phyloP scores from a whole-genome alignment of 2,888 invertebrate species.

The Elegia similella region DNA sequence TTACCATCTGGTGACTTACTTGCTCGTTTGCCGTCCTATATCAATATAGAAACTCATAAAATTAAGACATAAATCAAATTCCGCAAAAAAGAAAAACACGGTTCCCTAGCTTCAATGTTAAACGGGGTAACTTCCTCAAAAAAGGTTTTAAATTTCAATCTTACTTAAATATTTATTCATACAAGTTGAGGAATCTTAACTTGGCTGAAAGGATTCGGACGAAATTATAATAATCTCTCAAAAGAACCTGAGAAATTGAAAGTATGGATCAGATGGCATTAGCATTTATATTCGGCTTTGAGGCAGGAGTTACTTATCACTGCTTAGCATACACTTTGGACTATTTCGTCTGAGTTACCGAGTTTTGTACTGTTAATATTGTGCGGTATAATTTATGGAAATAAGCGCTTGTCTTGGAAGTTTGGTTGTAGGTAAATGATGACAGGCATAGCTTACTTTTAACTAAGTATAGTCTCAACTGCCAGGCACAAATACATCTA shows the following conservation, averaged over 20 bases:
- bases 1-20: no score
- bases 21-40: no score
- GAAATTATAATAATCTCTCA: constrained; percentile 75
- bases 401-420: not conserved
- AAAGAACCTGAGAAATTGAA: constrained; percentile 66
- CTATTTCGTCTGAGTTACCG: constrained; percentile 23
- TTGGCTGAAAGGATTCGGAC: constrained; percentile 65
- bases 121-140: constrained; percentile 19
- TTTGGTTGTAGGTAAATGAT: not conserved
- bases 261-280: constrained; percentile 72
- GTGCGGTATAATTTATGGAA: constrained; percentile 8
- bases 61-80: no score
- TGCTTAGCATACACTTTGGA: constrained; percentile 52
- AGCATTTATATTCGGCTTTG: constrained; percentile 75
- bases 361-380: constrained; percentile 16
- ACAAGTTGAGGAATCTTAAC: constrained; percentile 55
- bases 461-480: no score
- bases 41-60: no score
- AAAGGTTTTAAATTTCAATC: constrained; percentile 35
- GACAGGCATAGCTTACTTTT: not conserved
- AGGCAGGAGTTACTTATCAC: constrained; percentile 70
- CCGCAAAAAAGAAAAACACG: not conserved
- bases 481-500: no score
- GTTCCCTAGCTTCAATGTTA: constrained; percentile 1
- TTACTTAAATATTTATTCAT: constrained; percentile 57